Percentiles rank a stretch among this genome's conserved stretches.
These are phyloP conservation scores for Meriones unguiculatus DNA, from an alignment of 2,113 vertebrate species.

Conservation along the genomic window DNA sequence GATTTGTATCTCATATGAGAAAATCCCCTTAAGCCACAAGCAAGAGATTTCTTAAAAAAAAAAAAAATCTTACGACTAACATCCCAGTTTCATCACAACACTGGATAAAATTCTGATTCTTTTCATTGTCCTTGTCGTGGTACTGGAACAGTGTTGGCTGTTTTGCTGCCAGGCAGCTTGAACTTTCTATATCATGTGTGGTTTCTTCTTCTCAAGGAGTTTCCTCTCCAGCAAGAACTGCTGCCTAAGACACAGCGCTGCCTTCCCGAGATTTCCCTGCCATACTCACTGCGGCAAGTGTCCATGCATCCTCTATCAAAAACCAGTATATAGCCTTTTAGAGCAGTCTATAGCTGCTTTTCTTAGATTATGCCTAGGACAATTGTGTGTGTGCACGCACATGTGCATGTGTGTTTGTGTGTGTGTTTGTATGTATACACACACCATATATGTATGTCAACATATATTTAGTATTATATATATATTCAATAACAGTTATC, in stretches of 20 bases:
- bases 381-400: neutral
- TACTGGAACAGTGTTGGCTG: too few species aligned
- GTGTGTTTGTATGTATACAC: too few species aligned
- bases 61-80: neutral
- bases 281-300: neutral
- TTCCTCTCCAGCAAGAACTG: neutral
- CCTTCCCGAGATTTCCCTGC: neutral
- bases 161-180: neutral
- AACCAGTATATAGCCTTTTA: neutral
- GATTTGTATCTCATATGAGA: neutral
- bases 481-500: neutral
- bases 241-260: neutral
- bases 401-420: too few species aligned
- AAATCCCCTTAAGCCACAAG: neutral
- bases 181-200: too few species aligned
- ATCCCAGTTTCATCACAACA: neutral
- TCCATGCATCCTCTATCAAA: neutral
- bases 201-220: neutral
- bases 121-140: neutral
- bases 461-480: neutral
- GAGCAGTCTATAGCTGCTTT: conserved; percentile 9
- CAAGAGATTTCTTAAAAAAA: neutral
- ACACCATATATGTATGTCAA: neutral
- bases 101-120: neutral
- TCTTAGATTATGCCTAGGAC: neutral